A percentile compares a stretch with the other conserved stretches of the same genome.
These are phyloP conservation scores for Maniola hyperantus DNA, from an alignment of 2,888 invertebrate genomes.

Conservation along the genomic window DNA sequence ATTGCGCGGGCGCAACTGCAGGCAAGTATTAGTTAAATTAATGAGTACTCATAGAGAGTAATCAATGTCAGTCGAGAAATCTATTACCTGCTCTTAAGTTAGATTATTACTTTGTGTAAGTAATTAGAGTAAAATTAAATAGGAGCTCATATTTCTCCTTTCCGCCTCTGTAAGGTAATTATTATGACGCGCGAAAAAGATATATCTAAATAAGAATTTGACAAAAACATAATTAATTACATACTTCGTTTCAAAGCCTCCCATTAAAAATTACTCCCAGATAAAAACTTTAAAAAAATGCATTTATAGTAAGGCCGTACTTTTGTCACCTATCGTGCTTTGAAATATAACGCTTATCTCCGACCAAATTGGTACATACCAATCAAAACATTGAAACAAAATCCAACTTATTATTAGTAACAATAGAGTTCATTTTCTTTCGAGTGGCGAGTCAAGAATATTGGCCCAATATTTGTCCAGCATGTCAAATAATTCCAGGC, in stretches of 20 bases:
- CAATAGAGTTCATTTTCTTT: slow-evolving; percentile 34
- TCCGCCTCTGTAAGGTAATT: background rate
- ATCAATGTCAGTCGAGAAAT: slow-evolving; percentile 6
- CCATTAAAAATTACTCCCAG: slow-evolving; percentile 35
- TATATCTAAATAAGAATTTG: background rate
- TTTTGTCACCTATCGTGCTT: slow-evolving; percentile 43
- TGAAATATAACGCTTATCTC: slow-evolving; percentile 42
- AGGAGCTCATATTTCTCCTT: background rate
- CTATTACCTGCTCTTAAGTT: background rate
- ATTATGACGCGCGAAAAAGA: background rate
- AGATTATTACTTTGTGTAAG: background rate
- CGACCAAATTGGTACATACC: slow-evolving; percentile 27
- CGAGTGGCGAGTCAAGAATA: slow-evolving; percentile 22
- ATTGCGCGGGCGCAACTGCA: no score
- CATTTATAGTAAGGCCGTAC: slow-evolving; percentile 36
- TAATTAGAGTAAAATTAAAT: slow-evolving; percentile 1
- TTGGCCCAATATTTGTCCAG: slow-evolving; percentile 50
- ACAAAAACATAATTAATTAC: slow-evolving; percentile 27
- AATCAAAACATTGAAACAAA: slow-evolving; percentile 17
- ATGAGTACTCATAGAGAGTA: background rate
- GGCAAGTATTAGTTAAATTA: no score
- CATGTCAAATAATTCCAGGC: slow-evolving; percentile 58
- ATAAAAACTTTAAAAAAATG: slow-evolving; percentile 35
- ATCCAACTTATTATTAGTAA: slow-evolving; percentile 8
- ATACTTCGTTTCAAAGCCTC: slow-evolving; percentile 20